Evolutionary conservation across 2,888 invertebrate species (phyloP).

Genomic region (Trisateles emortualis): DNA sequence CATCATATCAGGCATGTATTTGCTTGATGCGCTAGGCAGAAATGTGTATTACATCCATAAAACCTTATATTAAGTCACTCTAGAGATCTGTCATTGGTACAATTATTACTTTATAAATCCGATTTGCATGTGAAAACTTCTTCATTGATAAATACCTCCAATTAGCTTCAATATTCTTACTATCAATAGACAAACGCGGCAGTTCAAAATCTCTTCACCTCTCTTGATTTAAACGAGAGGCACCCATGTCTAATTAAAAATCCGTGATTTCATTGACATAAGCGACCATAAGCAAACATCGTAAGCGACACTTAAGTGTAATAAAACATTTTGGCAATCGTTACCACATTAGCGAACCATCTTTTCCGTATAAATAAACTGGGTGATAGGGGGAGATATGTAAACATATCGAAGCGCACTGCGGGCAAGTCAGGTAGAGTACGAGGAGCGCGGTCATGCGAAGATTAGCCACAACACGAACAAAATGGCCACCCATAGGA

Average conservation of each 20-base stretch:
- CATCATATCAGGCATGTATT: no score
- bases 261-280: background rate
- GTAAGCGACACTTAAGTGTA: background rate
- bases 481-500: constrained; percentile 96
- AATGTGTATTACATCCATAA: no score
- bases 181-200: no score
- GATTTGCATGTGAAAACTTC: no score
- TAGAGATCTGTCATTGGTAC: no score
- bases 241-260: background rate
- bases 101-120: no score
- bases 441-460: constrained; percentile 87
- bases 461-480: constrained; percentile 97
- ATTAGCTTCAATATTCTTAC: no score
- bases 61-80: no score
- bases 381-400: constrained; percentile 26
- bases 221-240: no score
- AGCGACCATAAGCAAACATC: background rate
- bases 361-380: constrained; percentile 23
- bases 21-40: no score
- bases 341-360: background rate
- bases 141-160: no score
- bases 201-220: no score
- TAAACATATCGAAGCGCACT: constrained; percentile 45
- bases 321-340: background rate
- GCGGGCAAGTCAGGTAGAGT: constrained; percentile 31